phyloP scores from a whole-genome alignment of 2,888 invertebrate species.

The Amphipoea lucens region DNA sequence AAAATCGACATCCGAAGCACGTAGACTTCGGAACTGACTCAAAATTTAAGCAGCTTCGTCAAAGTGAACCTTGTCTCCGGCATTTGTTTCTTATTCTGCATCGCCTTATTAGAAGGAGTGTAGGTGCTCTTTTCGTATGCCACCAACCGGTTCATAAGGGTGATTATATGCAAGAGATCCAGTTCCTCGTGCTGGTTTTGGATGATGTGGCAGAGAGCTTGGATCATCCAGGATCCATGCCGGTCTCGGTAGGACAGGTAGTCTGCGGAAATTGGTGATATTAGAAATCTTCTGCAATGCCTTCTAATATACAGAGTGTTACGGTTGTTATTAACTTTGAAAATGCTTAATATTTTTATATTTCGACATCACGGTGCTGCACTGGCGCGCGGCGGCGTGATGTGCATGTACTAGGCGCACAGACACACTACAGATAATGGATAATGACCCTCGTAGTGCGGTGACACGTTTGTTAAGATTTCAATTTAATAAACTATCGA shows the following conservation, averaged over 20 bases:
- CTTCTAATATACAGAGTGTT: background rate
- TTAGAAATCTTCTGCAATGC: background rate
- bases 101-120: constrained; percentile 63
- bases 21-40: constrained; percentile 6
- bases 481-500: too few relatives aligned
- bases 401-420: too few relatives aligned
- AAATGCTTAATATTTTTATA: too few relatives aligned
- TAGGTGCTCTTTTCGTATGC: constrained; percentile 74
- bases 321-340: too few relatives aligned
- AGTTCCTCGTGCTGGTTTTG: constrained; percentile 65
- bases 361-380: too few relatives aligned
- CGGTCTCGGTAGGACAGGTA: constrained; percentile 76
- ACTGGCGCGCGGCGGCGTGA: too few relatives aligned
- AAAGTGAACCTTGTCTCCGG: constrained; percentile 81
- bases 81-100: constrained; percentile 80
- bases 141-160: constrained; percentile 74
- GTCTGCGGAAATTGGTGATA: constrained; percentile 69
- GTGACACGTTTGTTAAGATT: too few relatives aligned
- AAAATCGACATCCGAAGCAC: constrained; percentile 15
- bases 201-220: constrained; percentile 78
- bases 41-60: constrained; percentile 73
- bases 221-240: constrained; percentile 81
- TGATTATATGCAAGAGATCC: constrained; percentile 79
- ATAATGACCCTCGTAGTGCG: too few relatives aligned
- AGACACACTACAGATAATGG: too few relatives aligned